Conservation (phyloP, 2,888 invertebrate genomes). For the Timema podura region DNA sequence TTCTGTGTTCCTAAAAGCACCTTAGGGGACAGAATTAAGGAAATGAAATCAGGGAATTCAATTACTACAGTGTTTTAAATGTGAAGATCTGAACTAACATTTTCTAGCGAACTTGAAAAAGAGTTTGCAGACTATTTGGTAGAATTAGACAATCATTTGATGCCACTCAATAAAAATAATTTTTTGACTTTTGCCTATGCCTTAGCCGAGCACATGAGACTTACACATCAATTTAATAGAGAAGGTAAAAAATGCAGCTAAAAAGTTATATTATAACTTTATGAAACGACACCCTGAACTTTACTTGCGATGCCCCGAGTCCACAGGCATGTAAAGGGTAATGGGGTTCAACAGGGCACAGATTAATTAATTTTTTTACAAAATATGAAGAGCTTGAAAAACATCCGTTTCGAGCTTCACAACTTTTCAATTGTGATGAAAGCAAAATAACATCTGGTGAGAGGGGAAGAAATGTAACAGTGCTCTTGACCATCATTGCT, state of each 20-base stretch:
- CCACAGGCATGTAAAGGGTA: constrained; percentile 15
- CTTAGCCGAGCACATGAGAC: constrained; percentile 28
- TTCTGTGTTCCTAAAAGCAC: constrained; percentile 19
- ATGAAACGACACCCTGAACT: constrained; percentile 24
- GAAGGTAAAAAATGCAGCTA: constrained; percentile 29
- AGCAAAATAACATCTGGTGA: constrained; percentile 14
- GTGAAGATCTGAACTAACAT: constrained; percentile 18
- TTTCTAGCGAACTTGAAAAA: constrained; percentile 10
- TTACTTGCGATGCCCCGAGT: constrained; percentile 9
- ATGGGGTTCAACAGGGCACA: constrained; percentile 28
- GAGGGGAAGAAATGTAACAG: constrained; percentile 17
- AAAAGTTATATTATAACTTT: constrained; percentile 31
- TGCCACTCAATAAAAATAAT: constrained; percentile 25
- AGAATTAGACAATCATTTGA: constrained; percentile 18
- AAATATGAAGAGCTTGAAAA: not conserved
- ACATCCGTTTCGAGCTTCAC: not conserved
- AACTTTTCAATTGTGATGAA: constrained; percentile 9
- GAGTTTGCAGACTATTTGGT: constrained; percentile 19
- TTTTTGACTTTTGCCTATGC: constrained; percentile 30
- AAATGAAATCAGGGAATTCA: not conserved
- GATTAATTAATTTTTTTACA: constrained; percentile 1
- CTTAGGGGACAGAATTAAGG: constrained; percentile 17
- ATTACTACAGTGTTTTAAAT: constrained; percentile 1
- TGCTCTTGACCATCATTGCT: constrained; percentile 16
- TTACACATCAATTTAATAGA: constrained; percentile 32